phyloP scores from a whole-genome alignment of 2,113 vertebrate genomes.

The Gnathonemus echidnorhynchus region DNA sequence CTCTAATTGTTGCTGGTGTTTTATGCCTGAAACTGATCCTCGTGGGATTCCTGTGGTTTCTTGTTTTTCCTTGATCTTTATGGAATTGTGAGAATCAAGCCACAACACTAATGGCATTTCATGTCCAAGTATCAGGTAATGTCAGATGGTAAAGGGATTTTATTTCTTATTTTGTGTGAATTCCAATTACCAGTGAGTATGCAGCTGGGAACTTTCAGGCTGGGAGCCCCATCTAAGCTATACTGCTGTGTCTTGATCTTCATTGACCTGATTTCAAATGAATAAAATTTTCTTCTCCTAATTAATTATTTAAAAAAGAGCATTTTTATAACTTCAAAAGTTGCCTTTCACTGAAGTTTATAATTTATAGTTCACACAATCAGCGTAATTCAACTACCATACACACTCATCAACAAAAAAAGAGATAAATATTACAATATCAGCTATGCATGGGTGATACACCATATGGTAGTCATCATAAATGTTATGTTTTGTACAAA shows the following conservation, averaged over 20 bases:
- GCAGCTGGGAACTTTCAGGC: neutral
- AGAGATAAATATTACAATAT: neutral
- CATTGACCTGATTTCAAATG: neutral
- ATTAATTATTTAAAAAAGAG: slow-evolving; percentile 9
- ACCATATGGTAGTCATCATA: neutral
- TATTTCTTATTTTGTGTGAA: neutral
- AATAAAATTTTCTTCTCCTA: neutral
- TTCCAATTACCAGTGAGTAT: neutral
- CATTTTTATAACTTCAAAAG: slow-evolving; percentile 10
- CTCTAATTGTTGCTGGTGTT: neutral
- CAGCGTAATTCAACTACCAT: neutral
- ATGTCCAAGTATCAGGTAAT: neutral
- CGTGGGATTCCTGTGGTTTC: neutral
- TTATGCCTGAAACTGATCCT: neutral
- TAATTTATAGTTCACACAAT: neutral
- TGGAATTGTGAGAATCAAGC: neutral
- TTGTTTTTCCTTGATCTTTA: neutral
- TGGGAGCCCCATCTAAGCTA: neutral
- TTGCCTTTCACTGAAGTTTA: slow-evolving; percentile 1
- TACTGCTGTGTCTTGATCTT: neutral
- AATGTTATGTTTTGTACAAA: neutral
- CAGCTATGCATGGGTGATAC: neutral
- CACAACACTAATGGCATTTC: neutral
- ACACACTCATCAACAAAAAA: neutral
- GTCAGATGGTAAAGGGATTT: neutral